Conservation (phyloP, 30 jellyfish, hydroid and myxozoan genomes). For the Hydractinia symbiolongicarpus region DNA sequence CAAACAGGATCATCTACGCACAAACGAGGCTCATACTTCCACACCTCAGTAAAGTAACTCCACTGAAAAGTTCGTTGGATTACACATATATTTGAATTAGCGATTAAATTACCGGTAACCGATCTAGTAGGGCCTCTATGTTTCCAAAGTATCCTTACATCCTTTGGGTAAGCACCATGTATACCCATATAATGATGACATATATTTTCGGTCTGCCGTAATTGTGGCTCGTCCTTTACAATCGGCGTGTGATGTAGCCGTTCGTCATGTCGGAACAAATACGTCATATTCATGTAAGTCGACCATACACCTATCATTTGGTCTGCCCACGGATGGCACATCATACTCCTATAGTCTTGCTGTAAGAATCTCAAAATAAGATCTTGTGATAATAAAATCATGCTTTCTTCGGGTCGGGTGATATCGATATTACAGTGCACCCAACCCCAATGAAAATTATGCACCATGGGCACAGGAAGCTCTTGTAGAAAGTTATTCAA, state of each 20-base stretch:
- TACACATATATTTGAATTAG: constrained; percentile 11
- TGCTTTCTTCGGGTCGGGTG: constrained; percentile 74
- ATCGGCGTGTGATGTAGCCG: constrained; percentile 65
- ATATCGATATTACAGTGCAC: constrained; percentile 46
- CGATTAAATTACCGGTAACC: constrained; percentile 2
- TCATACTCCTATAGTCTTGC: constrained; percentile 41
- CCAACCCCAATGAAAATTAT: constrained; percentile 72
- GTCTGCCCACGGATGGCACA: constrained; percentile 83
- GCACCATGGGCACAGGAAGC: constrained; percentile 51
- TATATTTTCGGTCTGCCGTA: constrained; percentile 13
- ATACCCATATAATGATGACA: constrained; percentile 56
- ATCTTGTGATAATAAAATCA: constrained; percentile 58
- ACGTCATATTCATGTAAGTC: constrained; percentile 26
- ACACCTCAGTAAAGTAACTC: constrained; percentile 35
- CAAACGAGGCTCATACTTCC: constrained; percentile 67
- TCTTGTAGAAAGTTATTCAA: constrained; percentile 45
- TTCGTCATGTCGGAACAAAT: constrained; percentile 48
- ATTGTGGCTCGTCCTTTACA: constrained; percentile 6
- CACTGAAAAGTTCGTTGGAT: constrained; percentile 25
- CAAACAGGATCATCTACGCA: constrained; percentile 63
- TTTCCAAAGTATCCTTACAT: constrained; percentile 50
- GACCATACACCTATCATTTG: constrained; percentile 82
- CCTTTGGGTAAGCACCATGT: constrained; percentile 70
- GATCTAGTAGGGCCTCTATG: constrained; percentile 6
- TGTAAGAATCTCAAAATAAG: constrained; percentile 42